Evolutionary conservation across 2,888 invertebrate genomes (phyloP), one percentile per base, ranked within the genome.

Genomic region (Aphidius colemani): DNA sequence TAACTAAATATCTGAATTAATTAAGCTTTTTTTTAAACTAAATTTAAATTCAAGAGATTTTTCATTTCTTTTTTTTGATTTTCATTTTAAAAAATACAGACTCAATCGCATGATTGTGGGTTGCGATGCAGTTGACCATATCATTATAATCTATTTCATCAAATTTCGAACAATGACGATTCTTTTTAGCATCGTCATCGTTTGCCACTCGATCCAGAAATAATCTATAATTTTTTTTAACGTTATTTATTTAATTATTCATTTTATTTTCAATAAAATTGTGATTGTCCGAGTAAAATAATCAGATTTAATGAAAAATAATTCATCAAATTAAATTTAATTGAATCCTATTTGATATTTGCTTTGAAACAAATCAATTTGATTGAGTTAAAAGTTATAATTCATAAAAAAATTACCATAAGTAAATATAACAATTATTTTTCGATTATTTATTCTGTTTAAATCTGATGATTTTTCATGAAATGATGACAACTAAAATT

Each of bases 51-150:
- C n/a, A 30, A 10, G 43, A 18, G 9, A 50, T 7, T 49, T 43
- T 40, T 45, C 9, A 49, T 6, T 10, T 7, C 11, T 41, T 11
- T 60, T 43, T 41, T 39, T 7, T 39, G n/a, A 18, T 51, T 40
- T n/a, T 45, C 9, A 4, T 30, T 50, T 18, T 4, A 30, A 51
- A 53, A 48, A 59, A 11, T 63, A 67, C 67, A 50, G 55, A 69
- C 69, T 65, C 64, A 44, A 69, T 65, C 39, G 67, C 67, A 44
- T 66, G 53, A 41, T 62, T 67, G 66, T 69, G 69, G 10, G 55
- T 61, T n/a, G 63, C 57, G 53, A 69, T 61, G 62, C 69, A 69
- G 10, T 64, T 64, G 56, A 64, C 61, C 43, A 69, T 55, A 43
- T 65, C 60, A 39, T 49, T 60, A 53, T 67, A 66, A 61, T 61